These are phyloP conservation scores for Spizaetus ornatus DNA, from an alignment of 2,113 vertebrate species.

Conservation along the genomic window DNA sequence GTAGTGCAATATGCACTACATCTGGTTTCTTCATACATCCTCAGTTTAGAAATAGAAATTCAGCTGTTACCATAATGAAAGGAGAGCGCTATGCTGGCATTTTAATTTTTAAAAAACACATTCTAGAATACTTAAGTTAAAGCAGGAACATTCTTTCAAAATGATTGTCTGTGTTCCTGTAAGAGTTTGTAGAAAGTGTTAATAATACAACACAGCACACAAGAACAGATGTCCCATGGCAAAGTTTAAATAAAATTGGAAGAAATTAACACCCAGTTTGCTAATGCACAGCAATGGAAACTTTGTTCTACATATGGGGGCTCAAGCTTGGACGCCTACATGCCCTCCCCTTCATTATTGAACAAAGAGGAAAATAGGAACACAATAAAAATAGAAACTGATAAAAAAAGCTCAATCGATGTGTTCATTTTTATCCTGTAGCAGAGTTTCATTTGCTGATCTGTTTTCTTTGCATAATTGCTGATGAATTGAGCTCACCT, in stretches of 20 bases:
- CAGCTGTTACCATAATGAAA: not conserved
- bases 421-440: not conserved
- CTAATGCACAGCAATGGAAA: constrained; percentile 38
- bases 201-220: not conserved
- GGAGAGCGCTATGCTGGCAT: not conserved
- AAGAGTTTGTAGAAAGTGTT: constrained; percentile 23
- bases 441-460: not conserved
- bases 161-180: not conserved
- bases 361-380: constrained; percentile 57
- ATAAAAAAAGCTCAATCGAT: not conserved
- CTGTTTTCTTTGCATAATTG: not conserved
- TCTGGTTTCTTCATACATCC: constrained; percentile 2
- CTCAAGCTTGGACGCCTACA: not conserved
- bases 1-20: not conserved
- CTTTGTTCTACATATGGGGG: constrained; percentile 48
- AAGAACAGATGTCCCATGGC: constrained; percentile 70
- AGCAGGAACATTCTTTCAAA: not conserved
- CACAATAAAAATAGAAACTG: constrained; percentile 64
- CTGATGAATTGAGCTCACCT: not conserved
- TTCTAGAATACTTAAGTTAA: not conserved
- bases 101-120: not conserved
- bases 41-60: constrained; percentile 4
- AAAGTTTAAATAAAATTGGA: constrained; percentile 68
- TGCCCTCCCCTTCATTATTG: constrained; percentile 62
- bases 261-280: constrained; percentile 64